Base-by-base conservation (phyloP, 2,113 vertebrate species). In the Myotis yumanensis region DNA sequence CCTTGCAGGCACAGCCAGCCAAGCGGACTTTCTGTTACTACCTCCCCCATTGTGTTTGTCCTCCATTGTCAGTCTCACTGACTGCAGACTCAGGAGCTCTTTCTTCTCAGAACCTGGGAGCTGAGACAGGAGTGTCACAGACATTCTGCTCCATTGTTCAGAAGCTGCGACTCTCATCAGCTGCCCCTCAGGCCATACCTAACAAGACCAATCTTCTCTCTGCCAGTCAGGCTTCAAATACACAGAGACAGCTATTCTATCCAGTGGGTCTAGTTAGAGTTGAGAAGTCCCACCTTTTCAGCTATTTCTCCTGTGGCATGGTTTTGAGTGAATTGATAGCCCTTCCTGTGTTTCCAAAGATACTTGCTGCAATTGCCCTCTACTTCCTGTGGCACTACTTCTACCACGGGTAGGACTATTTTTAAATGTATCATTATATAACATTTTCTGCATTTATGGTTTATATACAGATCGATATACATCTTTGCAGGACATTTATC, bases 51-150 rank as follows among this genome's bases (percentile, higher is more conserved):
- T 64, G 16, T 35, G 17, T 20, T 15, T 17, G 23, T 69, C 48
- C 7, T 54, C 6, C 2, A 0, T 4, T 35, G 72, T 54, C 40
- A 0, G 0, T 9, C 12, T 9, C 12, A 18, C 3, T 30, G 12
- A 52, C 2, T 17, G 37, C 54, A 68, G 18, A 35, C 15, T 9
- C 0, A 3, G 30, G 18, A 37, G 28, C 48, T 20, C 6, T 6
- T 64, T 76, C 23, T 7, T 80, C 59, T 66, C 11, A 37, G 30
- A 57, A n/a, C 5, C 11, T n/a, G 0, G 64, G 15, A 62, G 32
- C 28, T 20, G 37, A 69, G 54, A 69, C 12, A 3, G 8, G 54
- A 23, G 28, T 43, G 28, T 32, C 64, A 7, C 18, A 48, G 40
- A 71, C 9, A 37, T 9, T 14, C 30, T 51, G 16, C 16, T 86